Base-by-base conservation (phyloP, 2,888 invertebrate species). In the Ennomos fuscantarius region DNA sequence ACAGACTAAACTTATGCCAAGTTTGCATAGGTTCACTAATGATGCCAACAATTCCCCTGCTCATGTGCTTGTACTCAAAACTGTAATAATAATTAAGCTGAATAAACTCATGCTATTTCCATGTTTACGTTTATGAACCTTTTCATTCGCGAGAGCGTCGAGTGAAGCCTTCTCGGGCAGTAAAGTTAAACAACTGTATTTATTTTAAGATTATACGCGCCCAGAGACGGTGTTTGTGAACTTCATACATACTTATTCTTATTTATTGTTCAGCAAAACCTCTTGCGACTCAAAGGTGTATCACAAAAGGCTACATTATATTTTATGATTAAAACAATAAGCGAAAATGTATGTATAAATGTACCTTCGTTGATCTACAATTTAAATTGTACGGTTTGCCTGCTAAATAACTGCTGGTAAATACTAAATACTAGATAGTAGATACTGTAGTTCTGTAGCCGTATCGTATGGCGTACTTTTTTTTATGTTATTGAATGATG, bases 121-220 rank as follows among this genome's bases (percentile, higher is more conserved):
- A 74, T 75, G 75, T 81, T 82, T 76, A 81, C 66, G 73, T 83
- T 86, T 83, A 85, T 75, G 81, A 76, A 79, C 76, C 73, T 76
- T 82, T 81, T 79, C 74, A 83, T 82, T 82, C 70, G 69, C 70
- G 64, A 72, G 62, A 76, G 71, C 70, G 69, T 57, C 65, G 69
- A 53, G 59, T 46, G 59, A 36, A 59, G 57, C 53, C 36, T 73
- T 74, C 65, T 71, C 63, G 71, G 63, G 68, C 63, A 72, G 76
- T 87, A 78, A 82, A 86, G 68, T 78, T 73, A 73, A 74, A 78
- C 69, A 73, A 69, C 69, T 65, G 72, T 74, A 61, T 78, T 79
- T 78, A 79, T 73, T 75, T 76, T 74, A 74, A 70, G 68, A 66
- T 70, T 69, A 65, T 40, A 39, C 37, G n/a, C 45, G 24, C 37